Evolutionary conservation across 2,797 vertebrate species (phyloP), one percentile per base, ranked within the genome.

Genomic region (Vespertilio murinus): DNA sequence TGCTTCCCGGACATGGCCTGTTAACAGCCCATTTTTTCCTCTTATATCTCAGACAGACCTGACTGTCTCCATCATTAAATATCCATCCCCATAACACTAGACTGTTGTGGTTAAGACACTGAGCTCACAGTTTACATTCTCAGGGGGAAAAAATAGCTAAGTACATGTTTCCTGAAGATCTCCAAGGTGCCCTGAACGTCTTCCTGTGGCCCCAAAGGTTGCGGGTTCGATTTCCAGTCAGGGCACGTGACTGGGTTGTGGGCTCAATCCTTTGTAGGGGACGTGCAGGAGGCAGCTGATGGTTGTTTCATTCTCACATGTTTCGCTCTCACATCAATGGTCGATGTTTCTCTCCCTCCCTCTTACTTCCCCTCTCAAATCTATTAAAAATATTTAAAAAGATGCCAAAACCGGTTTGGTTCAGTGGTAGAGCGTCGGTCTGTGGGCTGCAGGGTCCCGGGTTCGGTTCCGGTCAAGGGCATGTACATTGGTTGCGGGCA

Each of bases 41-140:
- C n/a, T 70, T 71, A 23, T 47, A 73, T 89, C 65, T 93, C 77
- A 69, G 79, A 75, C 83, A 14, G 9, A 93, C 79, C 84, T 94
- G 96, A 95, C 75, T 79, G 64, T 73, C 86, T 90, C 91, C 73
- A 88, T 71, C 92, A 95, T 94, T 91, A 95, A 94, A 91, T 67
- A 91, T 78, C 89, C 77, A 96, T 69, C 38, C 23, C 59, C 28
- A 38, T 22, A 94, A 95, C 87, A 96, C 83, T 95, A 59, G 70
- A 88, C 92, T 67, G 84, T 17, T 96, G 94, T 96, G 93, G 75
- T 83, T 59, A 88, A 96, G 75, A 96, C 73, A 91, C 77, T 80
- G 88, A 88, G 61, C 89, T 95, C 95, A 92, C 84, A 96, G 82
- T 95, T 94, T 82, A 91, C 85, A 74, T 94, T 89, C 82, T 71